Evolutionary conservation across 30 jellyfish, hydroid and myxozoan genomes (phyloP), one percentile per base, ranked within the genome.

Genomic region (Hydractinia echinata): DNA sequence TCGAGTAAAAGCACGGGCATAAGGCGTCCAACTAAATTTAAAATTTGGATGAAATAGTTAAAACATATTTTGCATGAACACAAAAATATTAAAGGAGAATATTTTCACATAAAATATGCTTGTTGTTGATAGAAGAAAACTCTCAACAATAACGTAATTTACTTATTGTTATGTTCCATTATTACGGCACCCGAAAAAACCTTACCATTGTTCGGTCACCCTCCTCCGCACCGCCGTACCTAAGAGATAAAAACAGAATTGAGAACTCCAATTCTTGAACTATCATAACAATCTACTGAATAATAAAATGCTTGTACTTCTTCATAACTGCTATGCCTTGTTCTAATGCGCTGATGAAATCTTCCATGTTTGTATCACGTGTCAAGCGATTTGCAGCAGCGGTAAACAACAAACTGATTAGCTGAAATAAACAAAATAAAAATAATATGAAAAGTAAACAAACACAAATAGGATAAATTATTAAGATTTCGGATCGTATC

Each of bases 151-250:
- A 67, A 67, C 14, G 1, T 11, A 67, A 67, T 67, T 67, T 67
- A 11, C 14, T 13, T 1, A 67, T 1, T 67, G 14, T 67, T 67
- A 13, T 58, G 15, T 58, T 58, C 3, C 69, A 58, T 58, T 13
- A 3, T 58, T 0, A 30, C 44, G 69, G 21, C 78, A 15, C 78
- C 78, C 51, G 30, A 19, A 61, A 14, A 79, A 8, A 18, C 10
- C 81, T 73, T 74, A 73, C 91, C 90, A 92, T 67, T 14, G 98
- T 92, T 19, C 98, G 89, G 73, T 92, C 98, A 10, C 98, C 98
- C 67, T 83, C 96, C n/a, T 86, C 98, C 7, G 98, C 98, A 10
- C 95, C 98, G 50, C 98, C 98, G 77, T 92, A 92, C 69, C 92
- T 82, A 55, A 4, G 66, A n/a, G 48, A 54, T 10, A 30, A 77